These are phyloP conservation scores for Oncorhynchus mykiss DNA, from an alignment of 2,113 vertebrate genomes.

Conservation along the genomic window DNA sequence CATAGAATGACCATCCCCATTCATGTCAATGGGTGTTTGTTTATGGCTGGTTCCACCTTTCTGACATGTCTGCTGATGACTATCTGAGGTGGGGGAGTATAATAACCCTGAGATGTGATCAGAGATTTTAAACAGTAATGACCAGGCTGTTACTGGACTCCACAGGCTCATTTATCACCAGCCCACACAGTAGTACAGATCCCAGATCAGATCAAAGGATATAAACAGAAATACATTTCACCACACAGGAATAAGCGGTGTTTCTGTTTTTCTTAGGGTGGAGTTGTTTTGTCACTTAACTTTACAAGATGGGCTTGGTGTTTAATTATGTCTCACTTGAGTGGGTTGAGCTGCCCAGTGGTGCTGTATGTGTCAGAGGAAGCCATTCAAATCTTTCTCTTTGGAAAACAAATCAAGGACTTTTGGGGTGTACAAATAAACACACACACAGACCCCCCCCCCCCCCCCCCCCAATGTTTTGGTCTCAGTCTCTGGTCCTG, in stretches of 20 bases:
- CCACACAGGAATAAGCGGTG: neutral
- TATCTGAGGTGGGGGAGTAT: neutral
- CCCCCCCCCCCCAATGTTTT: neutral
- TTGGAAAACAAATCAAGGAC: conserved; percentile 4
- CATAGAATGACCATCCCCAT: neutral
- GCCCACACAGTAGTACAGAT: neutral
- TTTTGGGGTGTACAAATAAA: neutral
- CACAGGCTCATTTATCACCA: neutral
- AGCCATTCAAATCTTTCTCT: neutral
- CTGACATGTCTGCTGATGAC: conserved; percentile 26
- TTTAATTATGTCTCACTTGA: neutral
- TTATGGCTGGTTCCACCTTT: neutral
- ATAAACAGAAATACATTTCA: neutral
- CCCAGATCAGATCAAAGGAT: neutral
- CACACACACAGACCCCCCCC: neutral
- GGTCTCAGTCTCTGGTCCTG: neutral
- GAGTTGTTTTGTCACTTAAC: neutral
- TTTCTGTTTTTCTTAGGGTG: neutral
- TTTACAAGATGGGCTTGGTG: neutral
- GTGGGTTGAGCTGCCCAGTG: neutral
- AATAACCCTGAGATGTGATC: conserved; percentile 4
- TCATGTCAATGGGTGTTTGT: neutral
- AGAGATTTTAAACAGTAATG: conserved; percentile 20
- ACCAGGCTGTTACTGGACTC: neutral
- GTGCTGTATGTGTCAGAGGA: neutral